Conservation (phyloP, 2,797 vertebrate genomes). For the Urophycis tenuis region DNA sequence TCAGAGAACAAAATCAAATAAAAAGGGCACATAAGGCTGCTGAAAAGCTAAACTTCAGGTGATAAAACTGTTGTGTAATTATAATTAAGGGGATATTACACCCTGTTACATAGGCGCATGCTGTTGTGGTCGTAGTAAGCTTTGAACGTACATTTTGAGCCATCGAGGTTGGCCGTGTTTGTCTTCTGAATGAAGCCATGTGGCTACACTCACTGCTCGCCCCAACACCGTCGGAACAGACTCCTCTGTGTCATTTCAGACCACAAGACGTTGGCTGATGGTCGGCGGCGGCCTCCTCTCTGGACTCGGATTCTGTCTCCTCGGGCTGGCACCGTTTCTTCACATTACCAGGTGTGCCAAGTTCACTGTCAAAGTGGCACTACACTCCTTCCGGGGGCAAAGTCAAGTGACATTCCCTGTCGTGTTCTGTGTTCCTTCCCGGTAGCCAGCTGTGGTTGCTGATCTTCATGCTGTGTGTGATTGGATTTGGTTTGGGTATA, state of each 20-base stretch:
- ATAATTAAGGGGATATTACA: no score
- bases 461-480: conserved; percentile 75
- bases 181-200: background rate
- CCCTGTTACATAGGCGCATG: no score
- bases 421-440: conserved; percentile 18
- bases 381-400: background rate
- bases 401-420: background rate
- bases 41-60: no score
- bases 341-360: conserved; percentile 74
- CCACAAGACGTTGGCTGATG: conserved; percentile 76
- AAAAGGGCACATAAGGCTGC: no score
- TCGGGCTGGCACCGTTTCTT: conserved; percentile 84
- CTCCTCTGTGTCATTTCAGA: conserved; percentile 54
- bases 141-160: background rate
- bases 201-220: no score
- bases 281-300: conserved; percentile 72
- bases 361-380: background rate
- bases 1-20: no score
- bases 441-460: conserved; percentile 87
- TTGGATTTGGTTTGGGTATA: conserved; percentile 85
- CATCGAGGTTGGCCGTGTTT: background rate
- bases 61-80: no score
- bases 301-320: conserved; percentile 74
- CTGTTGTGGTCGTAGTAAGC: background rate
- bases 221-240: background rate